Percentiles rank a stretch among this genome's conserved stretches.
Conservation (phyloP, 1,140 invertebrate species). For the Diachasmimorpha longicaudata region DNA sequence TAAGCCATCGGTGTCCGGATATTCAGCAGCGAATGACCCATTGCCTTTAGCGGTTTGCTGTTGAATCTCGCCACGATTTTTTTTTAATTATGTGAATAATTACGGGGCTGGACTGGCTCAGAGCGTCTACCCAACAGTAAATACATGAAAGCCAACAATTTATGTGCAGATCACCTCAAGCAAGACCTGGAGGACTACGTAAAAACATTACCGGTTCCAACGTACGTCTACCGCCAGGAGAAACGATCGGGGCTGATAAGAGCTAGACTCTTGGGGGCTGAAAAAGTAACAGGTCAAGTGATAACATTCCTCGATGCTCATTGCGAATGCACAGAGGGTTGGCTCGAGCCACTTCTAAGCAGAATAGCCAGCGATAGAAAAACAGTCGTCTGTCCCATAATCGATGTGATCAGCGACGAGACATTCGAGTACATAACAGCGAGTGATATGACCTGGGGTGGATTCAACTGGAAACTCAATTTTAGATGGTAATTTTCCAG, state of each 20-base stretch:
- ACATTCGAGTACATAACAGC: conserved; percentile 96
- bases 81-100: no score
- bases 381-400: conserved; percentile 96
- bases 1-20: no score
- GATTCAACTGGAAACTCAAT: conserved; percentile 98
- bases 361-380: conserved; percentile 91
- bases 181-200: conserved; percentile 90
- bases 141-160: no score
- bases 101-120: no score
- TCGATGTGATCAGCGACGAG: conserved; percentile 97
- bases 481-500: conserved; percentile 82
- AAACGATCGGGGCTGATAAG: conserved; percentile 92
- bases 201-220: conserved; percentile 80
- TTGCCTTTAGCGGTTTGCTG: no score
- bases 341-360: conserved; percentile 90
- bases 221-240: conserved; percentile 84
- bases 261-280: conserved; percentile 89
- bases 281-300: conserved; percentile 90
- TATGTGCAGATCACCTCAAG: conserved; percentile 82
- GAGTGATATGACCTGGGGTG: conserved; percentile 95
- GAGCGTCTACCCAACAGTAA: no score
- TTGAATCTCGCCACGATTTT: no score
- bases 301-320: conserved; percentile 97
- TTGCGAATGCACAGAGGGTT: conserved; percentile 93
- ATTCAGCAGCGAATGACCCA: no score